Evolutionary conservation across 1,140 invertebrate genomes (phyloP).

Genomic region (Euwallacea similis): DNA sequence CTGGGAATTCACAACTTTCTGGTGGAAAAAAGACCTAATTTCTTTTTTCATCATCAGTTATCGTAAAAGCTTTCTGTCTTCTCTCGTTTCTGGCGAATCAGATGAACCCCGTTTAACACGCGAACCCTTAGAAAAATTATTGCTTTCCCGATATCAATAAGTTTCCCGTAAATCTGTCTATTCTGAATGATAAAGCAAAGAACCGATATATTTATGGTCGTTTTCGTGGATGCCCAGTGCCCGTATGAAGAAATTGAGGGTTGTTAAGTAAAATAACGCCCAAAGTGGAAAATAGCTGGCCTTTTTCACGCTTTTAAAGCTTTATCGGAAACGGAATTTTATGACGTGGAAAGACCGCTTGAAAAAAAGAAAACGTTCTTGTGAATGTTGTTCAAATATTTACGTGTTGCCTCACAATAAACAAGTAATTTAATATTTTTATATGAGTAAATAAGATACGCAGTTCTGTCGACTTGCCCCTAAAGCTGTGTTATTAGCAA

Average conservation of each 20-base stretch:
- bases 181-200: constrained; percentile 12
- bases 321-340: too few relatives aligned
- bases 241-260: not conserved
- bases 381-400: not conserved
- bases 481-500: constrained; percentile 7
- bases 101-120: constrained; percentile 5
- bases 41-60: too few relatives aligned
- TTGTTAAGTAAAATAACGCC: not conserved
- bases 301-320: not conserved
- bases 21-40: too few relatives aligned
- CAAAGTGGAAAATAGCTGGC: not conserved
- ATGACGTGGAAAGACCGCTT: too few relatives aligned
- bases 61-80: too few relatives aligned
- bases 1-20: too few relatives aligned
- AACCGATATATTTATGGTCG: constrained; percentile 11
- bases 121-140: constrained; percentile 10
- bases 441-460: not conserved
- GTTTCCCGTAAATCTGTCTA: constrained; percentile 2
- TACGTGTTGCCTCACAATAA: not conserved
- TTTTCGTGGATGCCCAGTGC: not conserved
- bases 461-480: not conserved
- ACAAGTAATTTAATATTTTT: constrained; percentile 1
- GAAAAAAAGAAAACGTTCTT: too few relatives aligned
- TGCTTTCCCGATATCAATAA: not conserved
- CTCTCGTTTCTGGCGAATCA: not conserved